These are phyloP conservation scores for Thymelicus sylvestris DNA, from an alignment of 2,888 invertebrate species.

Conservation along the genomic window DNA sequence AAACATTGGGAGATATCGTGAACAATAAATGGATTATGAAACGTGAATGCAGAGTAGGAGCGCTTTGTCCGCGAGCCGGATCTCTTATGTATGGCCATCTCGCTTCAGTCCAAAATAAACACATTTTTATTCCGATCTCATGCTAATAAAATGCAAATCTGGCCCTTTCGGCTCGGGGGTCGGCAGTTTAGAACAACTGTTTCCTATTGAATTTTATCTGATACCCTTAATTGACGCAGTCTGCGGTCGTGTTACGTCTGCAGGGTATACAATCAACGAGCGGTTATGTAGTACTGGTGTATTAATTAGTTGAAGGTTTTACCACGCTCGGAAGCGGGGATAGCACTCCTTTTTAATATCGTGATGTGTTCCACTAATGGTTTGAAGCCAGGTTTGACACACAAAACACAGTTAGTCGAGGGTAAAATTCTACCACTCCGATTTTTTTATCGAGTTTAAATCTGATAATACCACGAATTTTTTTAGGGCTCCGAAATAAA, in stretches of 20 bases:
- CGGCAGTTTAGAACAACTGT: slow-evolving; percentile 69
- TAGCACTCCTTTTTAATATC: no score
- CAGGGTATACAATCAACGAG: not conserved
- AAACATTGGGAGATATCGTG: slow-evolving; percentile 19
- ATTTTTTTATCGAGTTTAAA: no score
- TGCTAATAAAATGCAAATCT: slow-evolving; percentile 81
- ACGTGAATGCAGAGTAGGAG: slow-evolving; percentile 24
- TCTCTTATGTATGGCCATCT: slow-evolving; percentile 33
- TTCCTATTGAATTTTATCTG: slow-evolving; percentile 77
- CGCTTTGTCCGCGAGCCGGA: slow-evolving; percentile 17
- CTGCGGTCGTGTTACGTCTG: slow-evolving; percentile 31
- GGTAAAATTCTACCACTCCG: no score
- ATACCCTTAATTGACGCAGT: slow-evolving; percentile 66
- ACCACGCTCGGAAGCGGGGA: no score
- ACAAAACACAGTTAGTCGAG: no score
- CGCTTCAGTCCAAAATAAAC: slow-evolving; percentile 76
- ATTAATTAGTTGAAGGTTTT: not conserved
- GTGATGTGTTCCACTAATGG: no score
- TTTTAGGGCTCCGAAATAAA: no score
- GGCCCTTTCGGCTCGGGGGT: slow-evolving; percentile 75
- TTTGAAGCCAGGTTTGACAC: no score
- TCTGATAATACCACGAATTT: no score
- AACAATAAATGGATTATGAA: slow-evolving; percentile 28
- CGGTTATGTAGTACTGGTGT: not conserved
- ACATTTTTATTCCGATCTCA: slow-evolving; percentile 79